Evolutionary conservation across 2,113 vertebrate genomes (phyloP).

Genomic region (Sturnira hondurensis): DNA sequence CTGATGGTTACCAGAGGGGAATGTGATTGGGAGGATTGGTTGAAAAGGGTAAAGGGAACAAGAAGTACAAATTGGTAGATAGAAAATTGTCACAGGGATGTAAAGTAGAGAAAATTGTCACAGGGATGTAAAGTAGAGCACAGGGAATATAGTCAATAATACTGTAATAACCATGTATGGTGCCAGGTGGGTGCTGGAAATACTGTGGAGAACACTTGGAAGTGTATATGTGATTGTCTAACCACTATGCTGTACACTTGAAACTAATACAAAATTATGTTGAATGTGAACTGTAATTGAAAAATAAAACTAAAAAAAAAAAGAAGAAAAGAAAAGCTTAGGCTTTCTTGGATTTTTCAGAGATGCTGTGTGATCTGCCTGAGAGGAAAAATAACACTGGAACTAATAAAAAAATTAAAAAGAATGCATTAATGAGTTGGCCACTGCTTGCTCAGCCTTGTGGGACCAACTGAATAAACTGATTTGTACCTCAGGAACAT

Average conservation of each 20-base stretch:
- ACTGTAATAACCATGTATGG: background rate
- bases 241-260: background rate
- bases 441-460: background rate
- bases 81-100: background rate
- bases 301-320: background rate
- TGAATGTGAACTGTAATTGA: background rate
- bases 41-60: background rate
- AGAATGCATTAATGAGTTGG: background rate
- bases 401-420: background rate
- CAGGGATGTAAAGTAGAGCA: background rate
- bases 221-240: background rate
- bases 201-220: background rate
- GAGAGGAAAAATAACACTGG: background rate
- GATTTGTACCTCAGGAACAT: background rate
- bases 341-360: background rate
- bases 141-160: background rate
- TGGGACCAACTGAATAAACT: background rate
- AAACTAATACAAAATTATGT: background rate
- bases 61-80: background rate
- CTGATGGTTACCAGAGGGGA: background rate
- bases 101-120: background rate
- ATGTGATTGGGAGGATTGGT: background rate
- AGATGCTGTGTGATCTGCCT: background rate
- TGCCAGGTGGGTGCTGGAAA: background rate
- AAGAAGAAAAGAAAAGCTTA: background rate